These are phyloP conservation scores for Ctenochaetus hawaiiensis DNA, from an alignment of 2,797 vertebrate species.

Conservation along the genomic window DNA sequence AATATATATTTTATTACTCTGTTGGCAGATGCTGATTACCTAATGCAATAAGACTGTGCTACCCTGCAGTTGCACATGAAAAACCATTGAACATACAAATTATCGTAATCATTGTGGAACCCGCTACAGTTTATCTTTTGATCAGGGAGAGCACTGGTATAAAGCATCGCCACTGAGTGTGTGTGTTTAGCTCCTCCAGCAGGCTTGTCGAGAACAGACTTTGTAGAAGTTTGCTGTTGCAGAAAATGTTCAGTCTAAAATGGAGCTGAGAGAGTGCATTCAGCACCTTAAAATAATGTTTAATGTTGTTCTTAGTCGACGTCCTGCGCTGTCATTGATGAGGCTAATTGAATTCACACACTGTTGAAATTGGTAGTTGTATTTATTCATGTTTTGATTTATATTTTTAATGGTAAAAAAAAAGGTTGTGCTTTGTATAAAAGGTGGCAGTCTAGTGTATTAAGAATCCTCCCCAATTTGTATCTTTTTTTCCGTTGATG, in stretches of 20 bases:
- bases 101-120: constrained; percentile 46
- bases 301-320: constrained; percentile 74
- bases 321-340: constrained; percentile 70
- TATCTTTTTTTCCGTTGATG: constrained; percentile 63
- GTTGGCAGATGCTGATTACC: constrained; percentile 67
- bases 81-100: constrained; percentile 47
- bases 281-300: constrained; percentile 77
- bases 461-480: constrained; percentile 61
- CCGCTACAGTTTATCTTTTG: constrained; percentile 63
- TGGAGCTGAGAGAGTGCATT: constrained; percentile 65
- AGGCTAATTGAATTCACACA: constrained; percentile 76
- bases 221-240: constrained; percentile 37
- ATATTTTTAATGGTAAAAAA: constrained; percentile 71
- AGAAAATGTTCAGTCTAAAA: constrained; percentile 23
- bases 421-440: constrained; percentile 79
- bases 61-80: constrained; percentile 62
- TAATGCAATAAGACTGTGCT: constrained; percentile 79
- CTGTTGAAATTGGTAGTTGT: constrained; percentile 77
- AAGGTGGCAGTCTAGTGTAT: constrained; percentile 70
- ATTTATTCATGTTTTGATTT: constrained; percentile 84
- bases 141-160: constrained; percentile 71
- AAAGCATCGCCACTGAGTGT: constrained; percentile 72
- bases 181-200: constrained; percentile 59
- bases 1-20: constrained; percentile 74
- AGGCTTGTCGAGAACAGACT: constrained; percentile 36